Conservation (phyloP, 2,797 vertebrate species). For the Leptatherina wallacei region DNA sequence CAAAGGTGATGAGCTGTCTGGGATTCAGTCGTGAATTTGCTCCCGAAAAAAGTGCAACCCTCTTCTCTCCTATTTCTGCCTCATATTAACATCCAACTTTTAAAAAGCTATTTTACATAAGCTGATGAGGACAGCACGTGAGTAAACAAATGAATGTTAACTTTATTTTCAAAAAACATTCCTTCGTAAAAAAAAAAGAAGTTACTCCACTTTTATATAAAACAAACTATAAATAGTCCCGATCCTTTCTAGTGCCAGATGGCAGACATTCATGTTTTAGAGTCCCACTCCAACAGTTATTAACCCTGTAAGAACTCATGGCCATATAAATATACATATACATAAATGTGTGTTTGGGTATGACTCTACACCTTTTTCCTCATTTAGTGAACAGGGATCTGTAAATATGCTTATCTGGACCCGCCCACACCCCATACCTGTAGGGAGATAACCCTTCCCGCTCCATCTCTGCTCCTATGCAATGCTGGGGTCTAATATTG, state of each 20-base stretch:
- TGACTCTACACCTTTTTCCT: neutral
- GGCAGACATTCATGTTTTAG: neutral
- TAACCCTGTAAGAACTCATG: neutral
- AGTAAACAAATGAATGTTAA: slow-evolving; percentile 10
- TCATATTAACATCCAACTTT: slow-evolving; percentile 40
- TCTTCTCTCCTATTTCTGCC: slow-evolving; percentile 10
- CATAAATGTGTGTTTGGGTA: neutral
- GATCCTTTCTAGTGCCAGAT: slow-evolving; percentile 17
- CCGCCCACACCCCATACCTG: no score
- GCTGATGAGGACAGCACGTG: slow-evolving; percentile 2
- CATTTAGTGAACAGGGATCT: neutral
- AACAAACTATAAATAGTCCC: neutral
- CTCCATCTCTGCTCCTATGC: neutral
- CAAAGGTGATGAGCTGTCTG: slow-evolving; percentile 31
- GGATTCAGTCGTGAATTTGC: slow-evolving; percentile 25
- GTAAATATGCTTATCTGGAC: no score
- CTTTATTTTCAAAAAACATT: neutral
- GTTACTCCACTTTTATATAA: slow-evolving; percentile 4
- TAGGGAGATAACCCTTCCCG: neutral
- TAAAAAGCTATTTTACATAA: slow-evolving; percentile 38
- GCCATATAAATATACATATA: neutral
- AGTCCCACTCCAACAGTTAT: neutral
- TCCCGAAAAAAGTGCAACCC: slow-evolving; percentile 1
- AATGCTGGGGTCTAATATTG: neutral
- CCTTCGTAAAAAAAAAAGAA: slow-evolving; percentile 16